phyloP scores from a whole-genome alignment of 2,113 vertebrate genomes.

The Uria lomvia region DNA sequence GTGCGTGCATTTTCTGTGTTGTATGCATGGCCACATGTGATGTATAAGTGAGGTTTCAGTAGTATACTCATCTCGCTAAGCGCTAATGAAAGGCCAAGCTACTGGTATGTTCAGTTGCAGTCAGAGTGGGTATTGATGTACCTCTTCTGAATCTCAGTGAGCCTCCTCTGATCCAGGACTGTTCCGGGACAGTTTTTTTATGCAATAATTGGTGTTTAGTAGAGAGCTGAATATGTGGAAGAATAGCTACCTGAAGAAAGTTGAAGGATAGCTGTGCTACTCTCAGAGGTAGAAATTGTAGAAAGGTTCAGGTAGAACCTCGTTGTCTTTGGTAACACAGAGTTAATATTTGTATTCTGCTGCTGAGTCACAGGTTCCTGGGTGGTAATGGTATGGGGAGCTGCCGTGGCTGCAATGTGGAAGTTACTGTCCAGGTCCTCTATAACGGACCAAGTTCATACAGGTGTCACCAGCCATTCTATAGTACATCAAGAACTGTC shows the following conservation, averaged over 20 bases:
- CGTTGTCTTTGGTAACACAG: neutral
- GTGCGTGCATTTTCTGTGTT: neutral
- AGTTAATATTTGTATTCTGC: neutral
- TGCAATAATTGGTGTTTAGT: neutral
- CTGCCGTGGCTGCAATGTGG: neutral
- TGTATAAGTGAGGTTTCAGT: accelerated
- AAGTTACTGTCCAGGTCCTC: neutral
- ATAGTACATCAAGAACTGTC: neutral
- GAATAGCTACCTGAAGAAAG: neutral
- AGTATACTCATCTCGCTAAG: neutral
- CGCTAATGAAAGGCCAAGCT: neutral
- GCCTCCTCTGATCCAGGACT: neutral
- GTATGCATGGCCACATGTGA: accelerated
- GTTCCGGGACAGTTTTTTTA: neutral
- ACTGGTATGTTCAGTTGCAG: neutral
- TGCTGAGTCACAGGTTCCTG: neutral
- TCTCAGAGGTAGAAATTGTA: neutral
- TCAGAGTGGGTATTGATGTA: neutral
- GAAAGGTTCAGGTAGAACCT: neutral
- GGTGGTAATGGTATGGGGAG: neutral
- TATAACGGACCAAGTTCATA: neutral
- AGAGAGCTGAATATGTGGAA: neutral
- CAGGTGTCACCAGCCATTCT: neutral
- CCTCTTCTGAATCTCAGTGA: neutral
- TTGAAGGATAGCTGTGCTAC: neutral